phyloP scores from a whole-genome alignment of 2,113 vertebrate genomes.

The Alectura lathami region DNA sequence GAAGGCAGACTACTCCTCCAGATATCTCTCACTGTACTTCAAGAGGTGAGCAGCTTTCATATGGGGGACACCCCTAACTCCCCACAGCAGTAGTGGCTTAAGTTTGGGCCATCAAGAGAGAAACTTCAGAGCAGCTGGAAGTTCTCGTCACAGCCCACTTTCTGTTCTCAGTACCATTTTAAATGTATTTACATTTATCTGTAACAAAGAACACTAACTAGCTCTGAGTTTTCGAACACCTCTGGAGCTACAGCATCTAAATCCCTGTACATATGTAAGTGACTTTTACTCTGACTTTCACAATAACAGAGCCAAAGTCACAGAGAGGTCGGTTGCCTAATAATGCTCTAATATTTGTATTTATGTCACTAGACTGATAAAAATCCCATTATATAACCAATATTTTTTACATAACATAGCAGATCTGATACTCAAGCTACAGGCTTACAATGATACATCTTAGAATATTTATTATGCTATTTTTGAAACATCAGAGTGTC shows the following conservation, averaged over 20 bases:
- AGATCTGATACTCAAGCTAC: conserved; percentile 26
- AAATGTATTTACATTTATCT: background rate
- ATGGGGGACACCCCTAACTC: background rate
- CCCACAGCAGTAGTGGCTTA: background rate
- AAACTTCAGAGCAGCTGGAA: background rate
- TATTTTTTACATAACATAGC: conserved; percentile 47
- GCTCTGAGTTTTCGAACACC: background rate
- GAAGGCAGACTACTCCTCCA: background rate
- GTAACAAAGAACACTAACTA: background rate
- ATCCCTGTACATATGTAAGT: background rate
- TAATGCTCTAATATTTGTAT: conserved; percentile 15
- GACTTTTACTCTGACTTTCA: conserved; percentile 8
- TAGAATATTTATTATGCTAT: conserved; percentile 47
- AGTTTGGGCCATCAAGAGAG: background rate
- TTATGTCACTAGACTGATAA: conserved; percentile 38
- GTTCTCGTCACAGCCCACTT: background rate
- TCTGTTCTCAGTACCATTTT: background rate
- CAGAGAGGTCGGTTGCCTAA: conserved; percentile 15
- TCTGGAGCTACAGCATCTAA: background rate
- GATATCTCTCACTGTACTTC: background rate
- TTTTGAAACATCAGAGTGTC: conserved; percentile 33
- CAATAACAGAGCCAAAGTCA: conserved; percentile 20
- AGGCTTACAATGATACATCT: conserved; percentile 38
- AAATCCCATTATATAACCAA: conserved; percentile 68
- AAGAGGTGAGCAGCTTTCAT: background rate